A percentile compares a stretch with the other conserved stretches of the same genome.
These are phyloP conservation scores for Python bivittatus DNA, from an alignment of 2,113 vertebrate species.

Conservation along the genomic window DNA sequence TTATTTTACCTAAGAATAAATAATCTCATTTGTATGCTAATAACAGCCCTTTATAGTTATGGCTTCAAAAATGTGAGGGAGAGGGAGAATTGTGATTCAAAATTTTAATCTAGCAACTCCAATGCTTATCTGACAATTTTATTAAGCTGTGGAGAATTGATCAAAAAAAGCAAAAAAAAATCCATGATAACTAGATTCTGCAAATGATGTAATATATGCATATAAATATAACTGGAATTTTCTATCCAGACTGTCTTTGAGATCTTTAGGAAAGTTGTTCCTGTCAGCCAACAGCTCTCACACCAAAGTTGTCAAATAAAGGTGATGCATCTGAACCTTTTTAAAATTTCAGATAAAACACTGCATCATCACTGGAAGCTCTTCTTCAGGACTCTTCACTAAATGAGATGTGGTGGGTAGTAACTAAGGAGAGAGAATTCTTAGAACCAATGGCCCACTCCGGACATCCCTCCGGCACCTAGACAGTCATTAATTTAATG, in stretches of 20 bases:
- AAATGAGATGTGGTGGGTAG: neutral
- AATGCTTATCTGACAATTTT: neutral
- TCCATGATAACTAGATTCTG: neutral
- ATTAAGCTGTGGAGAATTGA: neutral
- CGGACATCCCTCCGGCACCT: neutral
- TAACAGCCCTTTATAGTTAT: neutral
- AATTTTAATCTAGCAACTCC: neutral
- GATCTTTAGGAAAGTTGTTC: neutral
- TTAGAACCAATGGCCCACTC: no score
- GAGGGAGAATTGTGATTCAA: neutral
- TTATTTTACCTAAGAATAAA: neutral
- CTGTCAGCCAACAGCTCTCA: neutral
- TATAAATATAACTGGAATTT: neutral
- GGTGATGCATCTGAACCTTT: neutral
- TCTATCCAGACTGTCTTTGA: neutral
- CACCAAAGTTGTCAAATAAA: neutral
- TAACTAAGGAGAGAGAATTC: neutral
- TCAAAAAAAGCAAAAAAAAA: slow-evolving; percentile 1
- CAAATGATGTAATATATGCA: neutral
- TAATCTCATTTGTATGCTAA: neutral
- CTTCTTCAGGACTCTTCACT: neutral
- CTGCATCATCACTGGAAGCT: neutral
- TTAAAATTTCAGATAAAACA: neutral
- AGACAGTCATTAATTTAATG: neutral
- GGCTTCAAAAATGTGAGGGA: neutral